Evolutionary conservation across 2,113 vertebrate genomes (phyloP).

Genomic region (Montifringilla adamsi): DNA sequence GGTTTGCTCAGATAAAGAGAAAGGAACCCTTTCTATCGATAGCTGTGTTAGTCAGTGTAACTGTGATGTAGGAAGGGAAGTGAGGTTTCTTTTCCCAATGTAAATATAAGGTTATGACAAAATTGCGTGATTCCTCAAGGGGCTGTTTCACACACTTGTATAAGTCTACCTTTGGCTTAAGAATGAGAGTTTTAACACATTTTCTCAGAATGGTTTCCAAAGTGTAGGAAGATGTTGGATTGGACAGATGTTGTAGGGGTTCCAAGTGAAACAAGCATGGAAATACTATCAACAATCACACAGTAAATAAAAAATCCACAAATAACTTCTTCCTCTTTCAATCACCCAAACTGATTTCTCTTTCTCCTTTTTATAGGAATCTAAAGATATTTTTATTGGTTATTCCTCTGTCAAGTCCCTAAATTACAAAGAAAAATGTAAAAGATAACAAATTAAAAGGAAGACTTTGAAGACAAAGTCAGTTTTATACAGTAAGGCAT

Average conservation of each 20-base stretch:
- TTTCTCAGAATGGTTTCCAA: not conserved
- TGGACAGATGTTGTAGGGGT: not conserved
- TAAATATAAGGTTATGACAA: not conserved
- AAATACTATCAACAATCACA: not conserved
- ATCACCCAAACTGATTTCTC: not conserved
- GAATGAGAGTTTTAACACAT: not conserved
- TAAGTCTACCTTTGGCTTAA: not conserved
- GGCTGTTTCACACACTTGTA: not conserved
- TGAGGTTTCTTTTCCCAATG: not conserved
- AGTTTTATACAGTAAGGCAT: not conserved
- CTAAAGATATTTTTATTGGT: rapidly evolving
- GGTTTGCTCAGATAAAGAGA: not conserved
- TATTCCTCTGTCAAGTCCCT: not conserved
- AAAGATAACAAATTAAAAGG: not conserved
- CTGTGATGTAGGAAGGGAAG: not conserved
- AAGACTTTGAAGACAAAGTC: not conserved
- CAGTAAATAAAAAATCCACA: not conserved
- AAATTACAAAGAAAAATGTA: not conserved
- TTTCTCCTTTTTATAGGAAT: not conserved
- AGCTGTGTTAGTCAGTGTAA: not conserved
- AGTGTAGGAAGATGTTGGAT: not conserved
- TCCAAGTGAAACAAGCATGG: not conserved
- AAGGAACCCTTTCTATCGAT: not conserved
- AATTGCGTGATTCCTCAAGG: not conserved
- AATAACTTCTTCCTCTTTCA: not conserved